phyloP scores from a whole-genome alignment of 2,888 invertebrate species.

The Tetragonisca angustula region DNA sequence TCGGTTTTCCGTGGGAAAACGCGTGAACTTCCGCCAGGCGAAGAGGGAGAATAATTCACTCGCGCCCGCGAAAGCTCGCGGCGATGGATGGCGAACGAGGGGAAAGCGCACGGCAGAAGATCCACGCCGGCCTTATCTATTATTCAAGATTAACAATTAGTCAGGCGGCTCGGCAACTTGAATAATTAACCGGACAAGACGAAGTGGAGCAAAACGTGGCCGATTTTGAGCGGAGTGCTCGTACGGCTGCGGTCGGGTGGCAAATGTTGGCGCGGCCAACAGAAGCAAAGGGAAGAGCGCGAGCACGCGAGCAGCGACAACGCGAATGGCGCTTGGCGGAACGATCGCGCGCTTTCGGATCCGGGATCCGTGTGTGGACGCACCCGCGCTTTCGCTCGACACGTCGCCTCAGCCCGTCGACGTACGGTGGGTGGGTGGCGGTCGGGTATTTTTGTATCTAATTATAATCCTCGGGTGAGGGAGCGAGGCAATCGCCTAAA shows the following conservation, averaged over 20 bases:
- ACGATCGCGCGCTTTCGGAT: conserved; percentile 40
- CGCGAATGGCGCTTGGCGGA: conserved; percentile 43
- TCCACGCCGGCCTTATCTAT: conserved; percentile 11
- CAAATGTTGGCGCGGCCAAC: conserved; percentile 1
- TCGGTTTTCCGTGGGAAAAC: neutral
- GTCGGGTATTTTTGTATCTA: conserved; percentile 83
- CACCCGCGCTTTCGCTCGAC: conserved; percentile 71
- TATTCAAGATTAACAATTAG: conserved; percentile 53
- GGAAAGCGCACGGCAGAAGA: neutral
- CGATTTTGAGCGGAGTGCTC: conserved; percentile 11
- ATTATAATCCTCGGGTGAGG: conserved; percentile 83
- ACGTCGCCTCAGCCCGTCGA: conserved; percentile 38
- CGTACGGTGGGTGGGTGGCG: conserved; percentile 69
- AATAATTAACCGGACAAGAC: conserved; percentile 57
- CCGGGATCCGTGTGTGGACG: conserved; percentile 65
- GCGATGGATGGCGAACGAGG: neutral
- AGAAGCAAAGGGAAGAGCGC: conserved; percentile 41
- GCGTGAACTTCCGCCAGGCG: neutral
- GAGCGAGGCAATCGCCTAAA: conserved; percentile 83
- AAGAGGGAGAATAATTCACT: neutral
- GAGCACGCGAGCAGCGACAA: conserved; percentile 45
- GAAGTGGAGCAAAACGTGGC: conserved; percentile 40
- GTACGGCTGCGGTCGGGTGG: neutral
- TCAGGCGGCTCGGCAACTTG: conserved; percentile 37
- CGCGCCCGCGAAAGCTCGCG: neutral